Evolutionary conservation across 2,797 vertebrate species (phyloP).

Genomic region (Eurystomus glaucurus): DNA sequence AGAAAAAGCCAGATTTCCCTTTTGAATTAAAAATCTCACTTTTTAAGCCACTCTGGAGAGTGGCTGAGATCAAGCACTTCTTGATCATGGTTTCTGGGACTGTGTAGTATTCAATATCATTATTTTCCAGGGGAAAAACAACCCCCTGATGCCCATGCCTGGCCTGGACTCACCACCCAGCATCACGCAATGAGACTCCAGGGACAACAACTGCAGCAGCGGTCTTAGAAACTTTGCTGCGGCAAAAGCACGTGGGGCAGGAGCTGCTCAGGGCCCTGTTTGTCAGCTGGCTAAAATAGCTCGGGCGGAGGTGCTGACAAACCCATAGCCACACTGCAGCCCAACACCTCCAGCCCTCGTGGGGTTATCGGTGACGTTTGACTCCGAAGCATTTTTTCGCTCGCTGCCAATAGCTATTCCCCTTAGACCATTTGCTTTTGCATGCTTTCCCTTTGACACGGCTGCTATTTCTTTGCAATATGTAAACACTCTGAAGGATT

Average conservation of each 20-base stretch:
- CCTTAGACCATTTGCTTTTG: conserved; percentile 60
- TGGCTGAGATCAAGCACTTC: neutral
- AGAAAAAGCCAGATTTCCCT: fast-evolving
- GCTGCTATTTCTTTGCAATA: conserved; percentile 72
- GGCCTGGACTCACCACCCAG: fast-evolving
- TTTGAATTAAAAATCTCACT: neutral
- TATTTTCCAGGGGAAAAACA: neutral
- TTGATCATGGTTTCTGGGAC: neutral
- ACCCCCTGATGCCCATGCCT: fast-evolving
- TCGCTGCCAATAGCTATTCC: conserved; percentile 56
- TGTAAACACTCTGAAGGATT: conserved; percentile 75
- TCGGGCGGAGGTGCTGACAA: conserved; percentile 64
- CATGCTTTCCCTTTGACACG: conserved; percentile 78
- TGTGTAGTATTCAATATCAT: fast-evolving
- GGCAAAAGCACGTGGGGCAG: neutral
- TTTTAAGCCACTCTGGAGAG: neutral
- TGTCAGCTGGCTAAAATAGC: conserved; percentile 76
- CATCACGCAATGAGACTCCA: fast-evolving
- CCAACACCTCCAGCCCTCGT: conserved; percentile 61
- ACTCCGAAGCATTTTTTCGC: conserved; percentile 49
- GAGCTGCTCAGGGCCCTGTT: conserved; percentile 1
- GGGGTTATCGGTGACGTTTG: conserved; percentile 70
- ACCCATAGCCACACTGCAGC: neutral
- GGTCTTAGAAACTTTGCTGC: neutral
- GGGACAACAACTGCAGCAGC: neutral